Conservation (phyloP, 2,888 invertebrate species). For the Helleia helle region DNA sequence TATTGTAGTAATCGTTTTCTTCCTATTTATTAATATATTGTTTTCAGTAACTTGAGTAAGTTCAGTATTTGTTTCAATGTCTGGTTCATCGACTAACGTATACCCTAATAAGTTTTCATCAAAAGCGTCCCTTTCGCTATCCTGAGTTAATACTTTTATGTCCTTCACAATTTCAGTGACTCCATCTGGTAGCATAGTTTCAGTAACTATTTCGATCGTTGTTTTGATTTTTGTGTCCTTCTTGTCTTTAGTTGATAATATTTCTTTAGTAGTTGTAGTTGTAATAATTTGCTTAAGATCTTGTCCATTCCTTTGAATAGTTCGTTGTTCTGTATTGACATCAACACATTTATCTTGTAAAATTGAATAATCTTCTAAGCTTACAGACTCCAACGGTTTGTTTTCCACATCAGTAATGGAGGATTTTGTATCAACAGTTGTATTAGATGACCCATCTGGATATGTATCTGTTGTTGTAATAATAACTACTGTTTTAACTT, state of each 20-base stretch:
- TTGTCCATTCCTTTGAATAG: slow-evolving; percentile 35
- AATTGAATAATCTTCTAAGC: slow-evolving; percentile 32
- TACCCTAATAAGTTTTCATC: slow-evolving; percentile 48
- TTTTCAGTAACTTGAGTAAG: slow-evolving; percentile 39
- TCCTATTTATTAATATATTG: slow-evolving; percentile 40
- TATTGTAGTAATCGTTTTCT: slow-evolving; percentile 45
- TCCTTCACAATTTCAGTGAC: slow-evolving; percentile 47
- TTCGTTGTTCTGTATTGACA: slow-evolving; percentile 42
- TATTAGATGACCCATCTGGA: slow-evolving; percentile 47
- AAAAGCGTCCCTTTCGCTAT: slow-evolving; percentile 39
- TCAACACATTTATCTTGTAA: slow-evolving; percentile 42
- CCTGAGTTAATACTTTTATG: slow-evolving; percentile 49
- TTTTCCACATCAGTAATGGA: slow-evolving; percentile 41
- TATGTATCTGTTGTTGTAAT: slow-evolving; percentile 50
- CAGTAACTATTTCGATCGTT: slow-evolving; percentile 49
- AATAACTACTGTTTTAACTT: slow-evolving; percentile 43
- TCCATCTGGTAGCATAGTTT: slow-evolving; percentile 44
- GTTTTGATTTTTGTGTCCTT: slow-evolving; percentile 49
- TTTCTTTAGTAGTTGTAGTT: slow-evolving; percentile 54
- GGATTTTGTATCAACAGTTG: slow-evolving; percentile 46
- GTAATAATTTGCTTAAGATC: slow-evolving; percentile 47
- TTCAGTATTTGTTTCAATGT: slow-evolving; percentile 35
- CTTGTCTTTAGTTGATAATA: slow-evolving; percentile 34
- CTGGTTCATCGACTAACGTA: slow-evolving; percentile 36
- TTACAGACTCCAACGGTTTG: slow-evolving; percentile 26